Conservation (phyloP, 2,888 invertebrate genomes). For the Tenthredo scrophulariae region DNA sequence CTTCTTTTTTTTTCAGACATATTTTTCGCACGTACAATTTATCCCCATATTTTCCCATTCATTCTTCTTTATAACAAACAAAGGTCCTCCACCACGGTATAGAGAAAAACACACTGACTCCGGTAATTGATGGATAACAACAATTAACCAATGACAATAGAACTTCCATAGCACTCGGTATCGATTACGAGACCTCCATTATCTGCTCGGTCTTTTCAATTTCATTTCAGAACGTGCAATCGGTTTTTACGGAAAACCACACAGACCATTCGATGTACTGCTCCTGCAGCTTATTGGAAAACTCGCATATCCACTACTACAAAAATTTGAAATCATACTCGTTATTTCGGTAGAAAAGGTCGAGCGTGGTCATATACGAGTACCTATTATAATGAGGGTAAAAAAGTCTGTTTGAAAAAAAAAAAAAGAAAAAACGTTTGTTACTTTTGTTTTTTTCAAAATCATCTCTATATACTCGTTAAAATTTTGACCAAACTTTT, state of each 20-base stretch:
- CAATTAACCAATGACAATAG: conserved; percentile 36
- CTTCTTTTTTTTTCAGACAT: neutral
- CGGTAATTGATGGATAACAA: conserved; percentile 32
- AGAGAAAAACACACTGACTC: neutral
- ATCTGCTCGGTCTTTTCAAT: conserved; percentile 6
- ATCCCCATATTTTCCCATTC: neutral
- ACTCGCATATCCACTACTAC: neutral
- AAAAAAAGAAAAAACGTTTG: neutral
- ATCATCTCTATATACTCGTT: conserved; percentile 1
- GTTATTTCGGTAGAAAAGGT: neutral
- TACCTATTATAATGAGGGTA: neutral
- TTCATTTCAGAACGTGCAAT: conserved; percentile 35
- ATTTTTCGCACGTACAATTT: neutral
- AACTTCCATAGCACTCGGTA: conserved; percentile 32
- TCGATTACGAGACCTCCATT: conserved; percentile 33
- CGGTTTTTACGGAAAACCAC: conserved; percentile 29
- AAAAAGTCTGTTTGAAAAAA: neutral
- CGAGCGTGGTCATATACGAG: neutral
- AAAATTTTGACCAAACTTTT: neutral
- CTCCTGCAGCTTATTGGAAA: conserved; percentile 1
- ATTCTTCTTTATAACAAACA: neutral
- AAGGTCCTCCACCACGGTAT: neutral
- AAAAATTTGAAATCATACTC: neutral
- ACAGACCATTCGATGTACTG: neutral
- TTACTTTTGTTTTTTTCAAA: neutral